Percentiles rank a stretch among this genome's conserved stretches.
These are phyloP conservation scores for Leptinotarsa texana DNA, from an alignment of 1,140 invertebrate genomes.

Conservation along the genomic window DNA sequence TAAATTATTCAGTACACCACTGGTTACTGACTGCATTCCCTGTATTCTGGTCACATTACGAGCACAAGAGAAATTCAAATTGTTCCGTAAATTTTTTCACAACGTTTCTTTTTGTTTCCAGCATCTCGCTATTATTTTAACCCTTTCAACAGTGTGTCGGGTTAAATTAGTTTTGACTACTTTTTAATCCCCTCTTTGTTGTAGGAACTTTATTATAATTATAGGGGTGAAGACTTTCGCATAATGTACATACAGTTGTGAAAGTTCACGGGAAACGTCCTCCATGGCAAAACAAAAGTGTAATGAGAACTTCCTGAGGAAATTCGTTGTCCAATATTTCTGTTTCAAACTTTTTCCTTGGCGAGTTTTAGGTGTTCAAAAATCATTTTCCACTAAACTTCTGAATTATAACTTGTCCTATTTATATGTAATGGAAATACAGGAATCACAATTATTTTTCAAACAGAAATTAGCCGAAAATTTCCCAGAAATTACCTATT, in stretches of 20 bases:
- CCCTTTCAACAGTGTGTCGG: slow-evolving; percentile 2
- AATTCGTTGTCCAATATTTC: too few species aligned
- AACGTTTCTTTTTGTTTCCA: slow-evolving; percentile 26
- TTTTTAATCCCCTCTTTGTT: slow-evolving; percentile 19
- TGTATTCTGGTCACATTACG: background rate
- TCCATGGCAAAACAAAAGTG: too few species aligned
- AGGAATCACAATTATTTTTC: too few species aligned
- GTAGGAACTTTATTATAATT: slow-evolving; percentile 25
- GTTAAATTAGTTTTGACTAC: slow-evolving; percentile 21
- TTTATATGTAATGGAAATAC: too few species aligned
- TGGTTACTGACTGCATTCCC: background rate
- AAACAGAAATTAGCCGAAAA: too few species aligned
- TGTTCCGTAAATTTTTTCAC: slow-evolving; percentile 16
- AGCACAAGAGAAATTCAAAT: background rate
- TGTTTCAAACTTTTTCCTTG: too few species aligned
- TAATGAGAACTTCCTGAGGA: too few species aligned
- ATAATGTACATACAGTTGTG: slow-evolving; percentile 4
- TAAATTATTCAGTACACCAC: background rate
- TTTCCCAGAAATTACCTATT: too few species aligned
- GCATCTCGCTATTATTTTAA: slow-evolving; percentile 26
- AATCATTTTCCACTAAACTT: too few species aligned
- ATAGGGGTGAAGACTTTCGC: slow-evolving; percentile 22
- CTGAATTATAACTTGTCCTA: too few species aligned
- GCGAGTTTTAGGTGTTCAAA: too few species aligned
- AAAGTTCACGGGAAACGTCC: too few species aligned